A percentile compares a stretch with the other conserved stretches of the same genome.
Conservation (phyloP, 35 echinoderm and acorn worm genomes). For the Apostichopus parvimensis region DNA sequence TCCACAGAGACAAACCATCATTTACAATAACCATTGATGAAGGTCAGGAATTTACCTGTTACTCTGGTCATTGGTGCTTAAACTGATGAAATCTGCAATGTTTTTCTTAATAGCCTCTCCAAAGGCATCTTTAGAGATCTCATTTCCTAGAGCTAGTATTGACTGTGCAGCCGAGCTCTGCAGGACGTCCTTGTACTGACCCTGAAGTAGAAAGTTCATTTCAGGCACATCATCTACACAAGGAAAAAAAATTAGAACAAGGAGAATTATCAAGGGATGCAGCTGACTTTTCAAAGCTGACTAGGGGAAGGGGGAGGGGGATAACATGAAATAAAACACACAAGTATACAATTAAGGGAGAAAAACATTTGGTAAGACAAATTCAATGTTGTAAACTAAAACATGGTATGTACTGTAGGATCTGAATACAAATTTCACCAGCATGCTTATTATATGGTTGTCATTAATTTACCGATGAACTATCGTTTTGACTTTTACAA, state of each 20-base stretch:
- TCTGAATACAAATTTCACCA: too few species aligned
- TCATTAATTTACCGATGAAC: too few species aligned
- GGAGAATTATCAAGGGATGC: too few species aligned
- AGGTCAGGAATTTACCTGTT: not conserved
- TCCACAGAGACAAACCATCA: not conserved
- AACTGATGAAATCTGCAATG: not conserved
- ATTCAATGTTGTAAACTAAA: too few species aligned
- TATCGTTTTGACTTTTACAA: too few species aligned
- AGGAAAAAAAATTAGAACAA: not conserved
- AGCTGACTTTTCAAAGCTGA: too few species aligned
- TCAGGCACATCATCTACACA: not conserved
- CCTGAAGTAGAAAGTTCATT: not conserved
- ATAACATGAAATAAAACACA: too few species aligned
- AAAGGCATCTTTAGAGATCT: not conserved
- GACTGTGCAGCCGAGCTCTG: not conserved
- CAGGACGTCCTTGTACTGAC: not conserved
- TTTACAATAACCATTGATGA: not conserved
- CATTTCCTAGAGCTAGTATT: not conserved
- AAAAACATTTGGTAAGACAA: too few species aligned
- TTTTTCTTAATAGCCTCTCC: not conserved
- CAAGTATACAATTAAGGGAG: too few species aligned
- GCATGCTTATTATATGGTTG: too few species aligned
- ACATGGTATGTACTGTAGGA: too few species aligned
- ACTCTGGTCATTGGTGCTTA: not conserved
- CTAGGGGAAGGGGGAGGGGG: too few species aligned